Conservation (phyloP, 2,113 vertebrate species). For the Anguilla rostrata region DNA sequence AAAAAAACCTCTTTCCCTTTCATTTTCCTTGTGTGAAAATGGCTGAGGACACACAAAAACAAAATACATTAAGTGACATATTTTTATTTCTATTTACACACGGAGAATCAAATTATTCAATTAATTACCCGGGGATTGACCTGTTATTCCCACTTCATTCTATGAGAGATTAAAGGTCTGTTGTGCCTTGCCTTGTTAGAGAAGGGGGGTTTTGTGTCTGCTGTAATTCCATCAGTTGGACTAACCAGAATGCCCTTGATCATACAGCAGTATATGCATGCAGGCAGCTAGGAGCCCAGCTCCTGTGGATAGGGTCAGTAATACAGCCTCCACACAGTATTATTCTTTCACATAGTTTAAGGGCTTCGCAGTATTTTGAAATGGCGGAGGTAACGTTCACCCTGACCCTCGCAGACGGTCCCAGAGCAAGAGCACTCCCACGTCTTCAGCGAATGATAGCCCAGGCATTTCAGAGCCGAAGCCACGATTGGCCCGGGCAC, state of each 20-base stretch:
- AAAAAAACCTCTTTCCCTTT: no score
- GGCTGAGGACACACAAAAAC: no score
- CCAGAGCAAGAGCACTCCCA: neutral
- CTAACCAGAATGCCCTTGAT: neutral
- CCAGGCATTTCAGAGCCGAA: neutral
- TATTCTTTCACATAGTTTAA: slow-evolving; percentile 3
- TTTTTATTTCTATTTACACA: neutral
- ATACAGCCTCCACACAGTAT: neutral
- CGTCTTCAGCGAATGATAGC: neutral
- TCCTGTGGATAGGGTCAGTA: neutral
- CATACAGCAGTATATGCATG: no score
- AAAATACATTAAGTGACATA: no score
- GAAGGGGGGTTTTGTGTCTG: neutral
- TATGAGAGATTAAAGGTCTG: neutral
- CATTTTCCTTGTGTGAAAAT: no score
- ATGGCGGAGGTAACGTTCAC: neutral
- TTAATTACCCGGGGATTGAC: neutral
- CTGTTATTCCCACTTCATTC: neutral
- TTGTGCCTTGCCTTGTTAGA: neutral
- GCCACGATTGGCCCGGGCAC: neutral
- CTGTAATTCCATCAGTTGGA: neutral
- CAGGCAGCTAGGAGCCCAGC: neutral
- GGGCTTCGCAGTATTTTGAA: neutral
- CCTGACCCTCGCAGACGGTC: neutral
- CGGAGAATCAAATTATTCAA: neutral